Evolutionary conservation across 2,113 vertebrate genomes (phyloP).

Genomic region (Epinephelus cyanopodus): DNA sequence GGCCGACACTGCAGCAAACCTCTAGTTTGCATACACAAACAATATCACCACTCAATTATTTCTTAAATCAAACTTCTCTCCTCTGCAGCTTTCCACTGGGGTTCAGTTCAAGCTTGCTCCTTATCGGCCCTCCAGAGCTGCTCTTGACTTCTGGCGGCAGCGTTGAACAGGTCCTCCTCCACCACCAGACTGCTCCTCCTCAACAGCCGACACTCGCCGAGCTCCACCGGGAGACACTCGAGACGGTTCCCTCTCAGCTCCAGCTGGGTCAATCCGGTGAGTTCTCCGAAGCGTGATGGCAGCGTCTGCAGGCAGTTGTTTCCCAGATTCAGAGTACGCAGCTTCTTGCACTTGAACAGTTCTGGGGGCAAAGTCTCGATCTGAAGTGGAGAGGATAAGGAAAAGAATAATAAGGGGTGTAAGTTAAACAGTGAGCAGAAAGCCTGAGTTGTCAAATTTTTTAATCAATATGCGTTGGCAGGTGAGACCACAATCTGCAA

Average conservation of each 20-base stretch:
- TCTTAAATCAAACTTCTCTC: slow-evolving; percentile 4
- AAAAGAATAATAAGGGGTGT: slow-evolving; percentile 1
- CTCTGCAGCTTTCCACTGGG: not conserved
- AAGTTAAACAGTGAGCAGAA: not conserved
- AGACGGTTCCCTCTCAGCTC: slow-evolving; percentile 95
- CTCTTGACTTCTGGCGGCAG: slow-evolving; percentile 94
- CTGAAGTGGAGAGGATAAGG: slow-evolving; percentile 73
- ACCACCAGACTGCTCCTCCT: slow-evolving; percentile 94
- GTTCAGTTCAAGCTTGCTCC: slow-evolving; percentile 89
- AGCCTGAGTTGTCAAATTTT: not conserved
- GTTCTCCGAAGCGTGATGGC: slow-evolving; percentile 93
- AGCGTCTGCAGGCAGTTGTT: slow-evolving; percentile 94
- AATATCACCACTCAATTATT: slow-evolving; percentile 1
- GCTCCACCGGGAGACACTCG: slow-evolving; percentile 96
- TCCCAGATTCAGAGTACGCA: slow-evolving; percentile 94
- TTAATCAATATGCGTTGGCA: slow-evolving; percentile 20
- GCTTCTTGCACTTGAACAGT: slow-evolving; percentile 97
- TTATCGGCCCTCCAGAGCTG: slow-evolving; percentile 95
- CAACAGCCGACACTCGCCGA: slow-evolving; percentile 92
- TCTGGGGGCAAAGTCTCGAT: slow-evolving; percentile 95
- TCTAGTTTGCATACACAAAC: slow-evolving; percentile 3
- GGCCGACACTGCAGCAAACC: slow-evolving; percentile 12
- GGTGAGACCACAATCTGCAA: not conserved
- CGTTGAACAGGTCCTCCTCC: slow-evolving; percentile 96
- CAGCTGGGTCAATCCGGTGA: slow-evolving; percentile 92